Conservation (phyloP, 2,888 invertebrate genomes). For the Tiphia femorata region DNA sequence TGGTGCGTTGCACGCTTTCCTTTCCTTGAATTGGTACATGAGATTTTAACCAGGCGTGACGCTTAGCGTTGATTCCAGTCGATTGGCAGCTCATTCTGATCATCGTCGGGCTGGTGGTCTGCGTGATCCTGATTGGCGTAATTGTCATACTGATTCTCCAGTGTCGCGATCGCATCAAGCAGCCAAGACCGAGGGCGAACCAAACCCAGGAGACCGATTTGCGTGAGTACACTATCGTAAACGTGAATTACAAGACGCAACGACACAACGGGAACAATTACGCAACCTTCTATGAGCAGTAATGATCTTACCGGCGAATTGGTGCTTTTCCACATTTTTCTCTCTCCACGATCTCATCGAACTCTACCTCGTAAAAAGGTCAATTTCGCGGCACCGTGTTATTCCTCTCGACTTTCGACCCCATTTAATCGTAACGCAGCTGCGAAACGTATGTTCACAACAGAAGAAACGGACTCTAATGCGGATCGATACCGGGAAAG, state of each 20-base stretch:
- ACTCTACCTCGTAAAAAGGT: too few species aligned
- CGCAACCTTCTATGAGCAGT: too few species aligned
- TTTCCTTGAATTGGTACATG: conserved; percentile 43
- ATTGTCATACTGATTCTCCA: conserved; percentile 87
- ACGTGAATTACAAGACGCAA: too few species aligned
- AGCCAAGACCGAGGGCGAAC: conserved; percentile 61
- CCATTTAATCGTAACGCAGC: too few species aligned
- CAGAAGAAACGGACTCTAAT: conserved; percentile 69
- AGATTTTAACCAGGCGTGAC: conserved; percentile 62
- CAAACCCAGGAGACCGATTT: conserved; percentile 66
- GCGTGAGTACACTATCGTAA: conserved; percentile 67
- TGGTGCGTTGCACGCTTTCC: too few species aligned
- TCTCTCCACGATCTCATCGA: too few species aligned
- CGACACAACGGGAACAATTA: neutral
- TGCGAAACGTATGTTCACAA: conserved; percentile 1
- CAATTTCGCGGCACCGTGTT: too few species aligned
- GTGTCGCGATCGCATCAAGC: conserved; percentile 73
- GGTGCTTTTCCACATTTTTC: too few species aligned
- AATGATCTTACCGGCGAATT: too few species aligned
- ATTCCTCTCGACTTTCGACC: too few species aligned
- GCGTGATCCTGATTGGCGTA: conserved; percentile 88
- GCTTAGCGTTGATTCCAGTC: conserved; percentile 68
- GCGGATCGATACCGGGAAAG: conserved; percentile 75
- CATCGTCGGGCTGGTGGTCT: conserved; percentile 86
- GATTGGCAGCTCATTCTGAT: conserved; percentile 74